phyloP scores from a whole-genome alignment of 2,888 invertebrate genomes.

The Drosophila vallismaia region DNA sequence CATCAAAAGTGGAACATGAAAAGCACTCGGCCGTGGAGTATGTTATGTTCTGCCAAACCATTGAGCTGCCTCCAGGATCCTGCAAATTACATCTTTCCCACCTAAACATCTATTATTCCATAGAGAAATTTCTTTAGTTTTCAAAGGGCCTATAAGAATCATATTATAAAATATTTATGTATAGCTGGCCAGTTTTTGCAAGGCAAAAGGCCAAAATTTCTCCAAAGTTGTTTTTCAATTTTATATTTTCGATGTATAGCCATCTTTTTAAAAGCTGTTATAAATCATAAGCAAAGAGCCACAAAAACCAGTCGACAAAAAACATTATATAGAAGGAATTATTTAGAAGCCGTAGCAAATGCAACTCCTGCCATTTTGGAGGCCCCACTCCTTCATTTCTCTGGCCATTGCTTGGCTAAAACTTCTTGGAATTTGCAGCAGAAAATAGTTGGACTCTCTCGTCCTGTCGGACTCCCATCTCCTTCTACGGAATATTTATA shows the following conservation, averaged over 20 bases:
- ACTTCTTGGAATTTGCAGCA: constrained; percentile 73
- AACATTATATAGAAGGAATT: constrained; percentile 58
- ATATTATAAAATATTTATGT: too few species aligned
- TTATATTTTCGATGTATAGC: neutral
- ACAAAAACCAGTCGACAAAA: constrained; percentile 58
- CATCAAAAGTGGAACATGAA: constrained; percentile 73
- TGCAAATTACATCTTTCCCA: constrained; percentile 23
- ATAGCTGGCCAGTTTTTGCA: too few species aligned
- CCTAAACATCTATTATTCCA: constrained; percentile 14
- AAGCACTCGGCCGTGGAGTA: constrained; percentile 72
- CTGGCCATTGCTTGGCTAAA: constrained; percentile 38
- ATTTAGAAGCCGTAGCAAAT: constrained; percentile 62
- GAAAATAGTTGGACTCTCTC: constrained; percentile 57
- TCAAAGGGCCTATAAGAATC: too few species aligned
- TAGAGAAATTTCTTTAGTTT: neutral
- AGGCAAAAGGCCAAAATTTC: too few species aligned
- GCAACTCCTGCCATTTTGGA: neutral
- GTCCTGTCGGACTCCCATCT: constrained; percentile 10
- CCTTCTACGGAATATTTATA: constrained; percentile 66
- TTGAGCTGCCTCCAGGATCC: constrained; percentile 6
- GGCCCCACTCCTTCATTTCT: neutral
- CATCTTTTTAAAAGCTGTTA: constrained; percentile 28
- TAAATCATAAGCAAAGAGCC: constrained; percentile 72
- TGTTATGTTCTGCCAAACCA: constrained; percentile 54
- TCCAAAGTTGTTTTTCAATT: too few species aligned